A percentile compares a stretch with the other conserved stretches of the same genome.
These are phyloP conservation scores for Chanos chanos DNA, from an alignment of 2,797 vertebrate genomes.

Conservation along the genomic window DNA sequence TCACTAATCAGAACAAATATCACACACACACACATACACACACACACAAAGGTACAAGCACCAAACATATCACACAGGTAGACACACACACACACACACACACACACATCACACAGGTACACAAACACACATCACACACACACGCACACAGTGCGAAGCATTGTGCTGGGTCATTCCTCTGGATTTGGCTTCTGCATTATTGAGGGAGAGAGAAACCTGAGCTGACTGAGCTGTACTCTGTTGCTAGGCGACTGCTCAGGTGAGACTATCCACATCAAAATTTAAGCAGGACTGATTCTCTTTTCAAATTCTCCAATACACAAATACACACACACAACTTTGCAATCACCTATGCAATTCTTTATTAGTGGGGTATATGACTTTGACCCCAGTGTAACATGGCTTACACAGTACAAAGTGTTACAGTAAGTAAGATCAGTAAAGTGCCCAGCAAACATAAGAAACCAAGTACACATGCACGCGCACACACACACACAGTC, in stretches of 20 bases:
- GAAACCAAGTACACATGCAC: no score
- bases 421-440: no score
- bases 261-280: slow-evolving; percentile 75
- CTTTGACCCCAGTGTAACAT: no score
- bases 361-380: no score
- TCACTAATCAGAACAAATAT: slow-evolving; percentile 59
- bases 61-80: slow-evolving; percentile 4
- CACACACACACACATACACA: slow-evolving; percentile 55
- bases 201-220: slow-evolving; percentile 86
- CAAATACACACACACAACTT: background rate
- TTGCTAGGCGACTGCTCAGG: slow-evolving; percentile 76
- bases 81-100: background rate
- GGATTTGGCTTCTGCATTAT: slow-evolving; percentile 58
- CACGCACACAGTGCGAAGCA: slow-evolving; percentile 7
- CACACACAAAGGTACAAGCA: slow-evolving; percentile 55
- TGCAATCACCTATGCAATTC: background rate
- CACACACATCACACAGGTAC: background rate
- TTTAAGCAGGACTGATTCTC: slow-evolving; percentile 68
- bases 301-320: background rate
- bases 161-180: slow-evolving; percentile 19
- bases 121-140: background rate
- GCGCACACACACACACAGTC: no score
- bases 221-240: slow-evolving; percentile 65
- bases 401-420: no score
- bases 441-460: no score